A percentile compares a stretch with the other conserved stretches of the same genome.
Conservation (phyloP, 2,797 vertebrate genomes). For the Intellagama lesueurii region DNA sequence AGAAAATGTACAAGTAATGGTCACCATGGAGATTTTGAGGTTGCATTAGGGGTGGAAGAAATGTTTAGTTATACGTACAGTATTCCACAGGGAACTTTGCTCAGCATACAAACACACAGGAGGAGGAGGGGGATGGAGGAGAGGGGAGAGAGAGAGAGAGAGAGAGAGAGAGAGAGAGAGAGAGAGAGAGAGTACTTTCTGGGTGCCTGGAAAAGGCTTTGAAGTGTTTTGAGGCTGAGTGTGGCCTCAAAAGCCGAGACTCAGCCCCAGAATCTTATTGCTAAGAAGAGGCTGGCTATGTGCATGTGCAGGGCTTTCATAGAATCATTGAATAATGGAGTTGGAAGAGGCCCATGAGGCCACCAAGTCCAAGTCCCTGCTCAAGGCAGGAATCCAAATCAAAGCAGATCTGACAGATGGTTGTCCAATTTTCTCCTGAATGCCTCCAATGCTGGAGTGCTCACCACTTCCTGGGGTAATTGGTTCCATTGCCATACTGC, state of each 20-base stretch:
- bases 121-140: too few species aligned
- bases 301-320: neutral
- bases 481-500: too few species aligned
- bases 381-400: too few species aligned
- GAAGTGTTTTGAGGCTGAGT: neutral
- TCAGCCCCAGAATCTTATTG: neutral
- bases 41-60: neutral
- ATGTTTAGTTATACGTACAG: neutral
- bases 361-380: too few species aligned
- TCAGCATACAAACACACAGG: neutral
- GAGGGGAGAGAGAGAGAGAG: too few species aligned
- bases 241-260: neutral
- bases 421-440: too few species aligned
- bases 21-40: conserved; percentile 20
- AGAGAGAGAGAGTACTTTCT: neutral
- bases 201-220: neutral
- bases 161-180: too few species aligned
- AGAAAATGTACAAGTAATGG: neutral
- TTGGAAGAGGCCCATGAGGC: too few species aligned
- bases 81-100: neutral
- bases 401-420: too few species aligned
- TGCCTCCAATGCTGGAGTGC: too few species aligned
- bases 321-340: too few species aligned
- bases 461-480: too few species aligned
- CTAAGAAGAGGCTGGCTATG: neutral